Evolutionary conservation across 2,888 invertebrate species (phyloP).

Genomic region (Keiferia lycopersicella): DNA sequence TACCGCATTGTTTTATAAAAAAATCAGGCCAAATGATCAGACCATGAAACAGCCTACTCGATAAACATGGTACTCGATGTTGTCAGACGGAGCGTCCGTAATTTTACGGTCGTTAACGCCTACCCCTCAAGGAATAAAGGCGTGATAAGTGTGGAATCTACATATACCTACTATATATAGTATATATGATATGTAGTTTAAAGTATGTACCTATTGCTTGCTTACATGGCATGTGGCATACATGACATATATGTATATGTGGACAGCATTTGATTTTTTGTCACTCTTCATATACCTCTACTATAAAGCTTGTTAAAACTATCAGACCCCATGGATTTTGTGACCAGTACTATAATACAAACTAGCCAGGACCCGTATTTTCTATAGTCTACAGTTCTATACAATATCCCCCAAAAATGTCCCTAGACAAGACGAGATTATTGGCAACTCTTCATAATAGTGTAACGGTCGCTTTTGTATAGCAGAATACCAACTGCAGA

Average conservation of each 20-base stretch:
- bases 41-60: too few relatives aligned
- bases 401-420: not conserved
- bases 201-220: too few relatives aligned
- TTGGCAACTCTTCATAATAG: not conserved
- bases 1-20: too few relatives aligned
- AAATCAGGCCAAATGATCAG: too few relatives aligned
- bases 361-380: too few relatives aligned
- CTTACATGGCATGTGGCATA: not conserved
- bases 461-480: conserved; percentile 1
- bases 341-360: not conserved
- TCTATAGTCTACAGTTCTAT: not conserved
- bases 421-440: conserved; percentile 1
- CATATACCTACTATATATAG: too few relatives aligned
- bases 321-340: not conserved
- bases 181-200: too few relatives aligned
- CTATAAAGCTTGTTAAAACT: not conserved
- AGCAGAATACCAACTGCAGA: not conserved
- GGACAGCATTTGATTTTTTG: not conserved
- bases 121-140: too few relatives aligned
- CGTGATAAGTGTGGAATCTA: too few relatives aligned
- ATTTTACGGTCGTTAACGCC: too few relatives aligned
- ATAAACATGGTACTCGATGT: too few relatives aligned
- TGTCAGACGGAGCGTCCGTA: too few relatives aligned
- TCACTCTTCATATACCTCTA: not conserved
- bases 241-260: not conserved